phyloP scores from a whole-genome alignment of 92 coral and sea anemone genomes.

The Ricordea florida region DNA sequence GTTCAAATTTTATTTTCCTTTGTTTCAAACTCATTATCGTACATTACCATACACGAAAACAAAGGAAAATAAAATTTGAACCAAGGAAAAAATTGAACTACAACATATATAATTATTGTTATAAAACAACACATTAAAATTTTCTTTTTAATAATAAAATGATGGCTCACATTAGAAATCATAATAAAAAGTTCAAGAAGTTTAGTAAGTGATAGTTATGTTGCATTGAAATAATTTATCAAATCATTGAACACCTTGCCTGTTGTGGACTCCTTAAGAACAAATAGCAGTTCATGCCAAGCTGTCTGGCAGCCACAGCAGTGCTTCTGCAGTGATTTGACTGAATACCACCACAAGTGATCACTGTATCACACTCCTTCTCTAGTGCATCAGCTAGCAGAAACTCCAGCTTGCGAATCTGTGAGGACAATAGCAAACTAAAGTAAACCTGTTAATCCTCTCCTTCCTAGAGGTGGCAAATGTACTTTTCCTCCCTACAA shows the following conservation, averaged over 20 bases:
- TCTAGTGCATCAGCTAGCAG: slow-evolving; percentile 76
- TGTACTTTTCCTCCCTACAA: not conserved
- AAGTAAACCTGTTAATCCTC: not conserved
- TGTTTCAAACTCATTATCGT: too few relatives aligned
- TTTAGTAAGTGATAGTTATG: not conserved
- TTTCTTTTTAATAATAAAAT: too few relatives aligned
- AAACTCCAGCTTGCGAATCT: slow-evolving; percentile 92
- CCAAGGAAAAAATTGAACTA: too few relatives aligned
- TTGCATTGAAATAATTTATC: too few relatives aligned
- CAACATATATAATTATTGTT: too few relatives aligned
- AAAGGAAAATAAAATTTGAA: too few relatives aligned
- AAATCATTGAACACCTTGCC: slow-evolving; percentile 22
- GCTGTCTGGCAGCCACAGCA: slow-evolving; percentile 80
- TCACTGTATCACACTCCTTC: slow-evolving; percentile 69
- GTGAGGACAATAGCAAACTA: not conserved
- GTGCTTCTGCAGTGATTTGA: slow-evolving; percentile 88
- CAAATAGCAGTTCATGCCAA: slow-evolving; percentile 74
- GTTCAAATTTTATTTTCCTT: too few relatives aligned
- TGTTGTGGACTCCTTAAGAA: slow-evolving; percentile 60
- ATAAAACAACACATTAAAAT: too few relatives aligned
- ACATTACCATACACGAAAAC: too few relatives aligned
- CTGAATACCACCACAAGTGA: slow-evolving; percentile 88
- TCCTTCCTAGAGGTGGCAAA: not conserved
- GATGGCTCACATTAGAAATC: too few relatives aligned
- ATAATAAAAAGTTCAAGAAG: not conserved